phyloP scores from a whole-genome alignment of 2,797 vertebrate genomes.

The Chromis chromis region DNA sequence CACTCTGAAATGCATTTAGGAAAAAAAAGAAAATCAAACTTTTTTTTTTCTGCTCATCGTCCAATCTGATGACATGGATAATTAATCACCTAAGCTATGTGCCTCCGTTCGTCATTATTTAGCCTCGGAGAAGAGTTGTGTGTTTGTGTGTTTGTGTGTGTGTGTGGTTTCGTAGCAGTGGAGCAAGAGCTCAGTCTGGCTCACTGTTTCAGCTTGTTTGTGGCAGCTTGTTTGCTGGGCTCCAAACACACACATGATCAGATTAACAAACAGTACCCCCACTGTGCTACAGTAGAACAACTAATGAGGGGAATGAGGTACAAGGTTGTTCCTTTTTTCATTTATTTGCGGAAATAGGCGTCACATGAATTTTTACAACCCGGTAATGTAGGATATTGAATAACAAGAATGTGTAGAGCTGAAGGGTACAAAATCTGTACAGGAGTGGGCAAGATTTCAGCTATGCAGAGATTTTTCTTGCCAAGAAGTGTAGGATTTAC shows the following conservation, averaged over 20 bases:
- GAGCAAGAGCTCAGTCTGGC: constrained; percentile 41
- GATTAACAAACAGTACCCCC: constrained; percentile 73
- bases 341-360: constrained; percentile 8
- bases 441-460: constrained; percentile 32
- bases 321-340: constrained; percentile 9
- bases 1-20: constrained; percentile 78
- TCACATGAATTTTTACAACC: constrained; percentile 28
- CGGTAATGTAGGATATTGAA: neutral
- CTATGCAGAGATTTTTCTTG: constrained; percentile 42
- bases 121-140: constrained; percentile 65
- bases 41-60: constrained; percentile 63
- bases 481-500: constrained; percentile 47
- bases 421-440: neutral
- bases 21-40: constrained; percentile 59
- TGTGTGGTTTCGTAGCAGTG: constrained; percentile 21
- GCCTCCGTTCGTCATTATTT: constrained; percentile 82
- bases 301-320: constrained; percentile 47
- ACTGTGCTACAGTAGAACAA: constrained; percentile 35
- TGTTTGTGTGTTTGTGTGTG: constrained; percentile 15
- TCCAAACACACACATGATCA: constrained; percentile 74
- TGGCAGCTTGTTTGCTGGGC: constrained; percentile 69
- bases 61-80: constrained; percentile 85
- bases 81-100: constrained; percentile 83
- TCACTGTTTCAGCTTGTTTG: constrained; percentile 70
- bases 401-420: constrained; percentile 11